Base-by-base conservation (phyloP, 2,797 vertebrate genomes). In the Erithacus rubecula region DNA sequence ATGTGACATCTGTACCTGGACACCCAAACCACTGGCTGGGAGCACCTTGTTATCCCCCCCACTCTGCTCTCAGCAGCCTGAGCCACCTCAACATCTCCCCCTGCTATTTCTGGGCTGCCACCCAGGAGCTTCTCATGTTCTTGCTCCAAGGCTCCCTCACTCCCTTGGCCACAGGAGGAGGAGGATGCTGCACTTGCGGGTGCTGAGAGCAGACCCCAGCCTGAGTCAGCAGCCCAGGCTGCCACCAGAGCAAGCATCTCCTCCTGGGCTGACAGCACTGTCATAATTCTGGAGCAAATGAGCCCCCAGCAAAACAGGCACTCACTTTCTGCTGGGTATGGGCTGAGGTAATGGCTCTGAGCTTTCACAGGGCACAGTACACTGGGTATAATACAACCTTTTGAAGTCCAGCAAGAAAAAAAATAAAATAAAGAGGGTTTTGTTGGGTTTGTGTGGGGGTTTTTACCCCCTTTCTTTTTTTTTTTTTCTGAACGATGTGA, bases 381-480 rank as follows among this genome's bases (percentile, higher is more conserved):
- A 34, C 83, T 91, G 82, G 29, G 65, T 46, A 80, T 10, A 95
- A 74, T 67, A 52, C 20, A 59, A 59, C 67, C 79, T 86, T 94
- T 81, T 89, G 91, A 96, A 95, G 94, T 92, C 92, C 84, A 83
- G 67, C 68, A 69, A 71, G 76, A 90, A 92, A 94, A 95, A 93
- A 96, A 95, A 89, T 51, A 89, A 88, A 96, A 91, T 60, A 95
- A 89, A 96, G 84, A 93, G 39, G 74, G 86, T 94, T 92, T 78
- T 85, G 95, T 89, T 84, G 85, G 86, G 74, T 95, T 93, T 96
- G 86, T 94, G 29, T 60, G 79, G 9, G 37, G 37, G 83, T 60
- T 84, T 67, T 43, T 10, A n/a, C 91, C 85, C 58, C 32, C 7
- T 44, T 79, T 69, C 5, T 56, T 32, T 36, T 75, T 79, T 32